Evolutionary conservation across 2,113 vertebrate genomes (phyloP), one percentile per base, ranked within the genome.

Genomic region (Rattus rattus): DNA sequence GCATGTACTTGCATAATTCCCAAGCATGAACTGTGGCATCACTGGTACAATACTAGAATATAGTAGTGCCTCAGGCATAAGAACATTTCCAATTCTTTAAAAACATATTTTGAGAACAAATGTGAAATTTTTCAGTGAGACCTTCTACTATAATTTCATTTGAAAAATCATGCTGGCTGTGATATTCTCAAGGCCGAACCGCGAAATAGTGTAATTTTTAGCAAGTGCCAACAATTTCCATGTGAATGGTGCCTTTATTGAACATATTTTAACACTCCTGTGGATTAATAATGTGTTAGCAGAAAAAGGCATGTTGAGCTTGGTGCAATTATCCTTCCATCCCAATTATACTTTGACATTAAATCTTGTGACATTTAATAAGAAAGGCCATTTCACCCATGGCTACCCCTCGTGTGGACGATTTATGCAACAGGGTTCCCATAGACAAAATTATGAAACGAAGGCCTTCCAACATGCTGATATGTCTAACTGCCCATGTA

Each of bases 311-410:
- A 97, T 97, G 98, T 98, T 98, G 97, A 98, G 97, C 93, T 96
- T 98, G 91, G 56, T 96, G 97, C 98, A 98, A 98, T 98, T 98
- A 98, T 98, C 97, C 96, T 98, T 98, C 98, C 95, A 98, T 98
- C 98, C 98, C 98, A 99, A 98, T 99, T 99, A 99, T 95, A 98
- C 96, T 95, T 94, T 98, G 98, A 98, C 98, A 98, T 99, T 99
- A 99, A 99, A 98, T 99, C 98, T 98, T 98, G 97, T 98, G 98
- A 98, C 98, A 99, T 99, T 99, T 98, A 98, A 98, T 98, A 98
- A 98, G 98, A 98, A 98, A 98, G 98, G 94, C 98, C 98, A 98
- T 98, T 99, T 99, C 98, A 99, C 96, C 98, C 98, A 98, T 98
- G 98, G 97, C 97, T 99, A 98, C 98, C 96, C 98, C 95, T 97